Base-by-base conservation (phyloP, 2,888 invertebrate genomes). In the Nudaria mundana region DNA sequence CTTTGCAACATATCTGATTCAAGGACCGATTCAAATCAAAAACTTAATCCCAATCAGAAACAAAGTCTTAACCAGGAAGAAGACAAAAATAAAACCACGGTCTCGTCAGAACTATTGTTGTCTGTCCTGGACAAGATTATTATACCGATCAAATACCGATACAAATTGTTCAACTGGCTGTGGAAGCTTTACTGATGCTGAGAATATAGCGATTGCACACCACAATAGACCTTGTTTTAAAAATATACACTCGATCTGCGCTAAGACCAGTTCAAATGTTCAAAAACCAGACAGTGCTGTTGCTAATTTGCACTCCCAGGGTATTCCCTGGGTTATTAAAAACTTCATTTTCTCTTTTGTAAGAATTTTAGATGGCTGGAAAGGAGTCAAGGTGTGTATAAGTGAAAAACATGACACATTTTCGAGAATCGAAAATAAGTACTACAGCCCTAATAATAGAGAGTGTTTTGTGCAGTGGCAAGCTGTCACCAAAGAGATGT, bases 271-370 rank as follows among this genome's bases (percentile, higher is more conserved):
- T 62, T 92, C 93, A 25, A 93, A 94, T 71, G 91, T 94, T 5
- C 86, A 93, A 52, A 93, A 93, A 60, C 92, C 93, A 0, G 92
- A 93, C 56, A 92, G 93, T 24, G 93, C 93, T 6, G 89, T 93
- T 15, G 92, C 93, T 4, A 93, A 94, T 61, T 90, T 94, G 12
- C 93, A 94, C 63, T 94, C 94, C 0, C 93, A 93, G 69, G 93
- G 94, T 0, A 91, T 93, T 48, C 93, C 93, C 0, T 94, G 94
- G 94, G 93, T 93, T 1, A 93, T 93, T 1, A 94, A 94, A 66
- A 94, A 94, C 64, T 94, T 93, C 60, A 94, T 94, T 65, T 94
- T 94, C 64, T 93, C 93, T 0, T 94, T 93, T 66, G 93, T 93
- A 2, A 89, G 94, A 52, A 90, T 93, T 48, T 90, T 93, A 37